Evolutionary conservation across 2,113 vertebrate genomes (phyloP), one percentile per base, ranked within the genome.

Genomic region (Drymodes brunneopygia): DNA sequence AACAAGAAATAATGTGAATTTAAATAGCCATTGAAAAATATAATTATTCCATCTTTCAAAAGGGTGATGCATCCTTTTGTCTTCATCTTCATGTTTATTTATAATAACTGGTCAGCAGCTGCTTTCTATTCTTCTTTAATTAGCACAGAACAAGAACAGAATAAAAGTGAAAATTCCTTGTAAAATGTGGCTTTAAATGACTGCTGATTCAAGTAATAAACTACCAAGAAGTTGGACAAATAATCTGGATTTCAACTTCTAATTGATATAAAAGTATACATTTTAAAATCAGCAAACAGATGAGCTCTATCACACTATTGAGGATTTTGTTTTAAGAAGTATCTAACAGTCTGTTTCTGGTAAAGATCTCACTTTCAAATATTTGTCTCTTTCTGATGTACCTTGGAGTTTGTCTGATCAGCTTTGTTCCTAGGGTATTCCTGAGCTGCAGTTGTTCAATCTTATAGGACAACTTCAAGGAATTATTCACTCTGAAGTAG

Each of bases 231-330:
- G 2, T 12, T 86, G 18, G 70, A 79, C 5, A 79, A 48, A 53
- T 38, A 45, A 48, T 62, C 17, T 62, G 12, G 6, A 25, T 70
- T 92, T 73, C 7, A 64, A 33, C 13, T 86, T 58, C 45, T 57
- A 33, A 9, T 35, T 81, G 7, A 31, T 44, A 56, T 9, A 22
- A n/a, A 81, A 35, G 5, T 38, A 29, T 20, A 20, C 0, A 4
- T 60, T 65, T 81, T 61, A 33, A 48, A 90, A 62, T 67, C 61
- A 73, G 9, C 17, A 57, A 53, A 66, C 2, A 29, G 7, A 31
- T 53, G 2, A 81, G 1, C 10, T 86, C 31, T 4, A 3, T 31
- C 42, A 71, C 21, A 64, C 14, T 0, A 0, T 38, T 11, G 2
- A 33, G 13, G 35, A 28, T 66, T 87, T 87, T 84, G 7, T 9